These are phyloP conservation scores for Drosophila pegasa DNA, from an alignment of 2,888 invertebrate species.

Conservation along the genomic window DNA sequence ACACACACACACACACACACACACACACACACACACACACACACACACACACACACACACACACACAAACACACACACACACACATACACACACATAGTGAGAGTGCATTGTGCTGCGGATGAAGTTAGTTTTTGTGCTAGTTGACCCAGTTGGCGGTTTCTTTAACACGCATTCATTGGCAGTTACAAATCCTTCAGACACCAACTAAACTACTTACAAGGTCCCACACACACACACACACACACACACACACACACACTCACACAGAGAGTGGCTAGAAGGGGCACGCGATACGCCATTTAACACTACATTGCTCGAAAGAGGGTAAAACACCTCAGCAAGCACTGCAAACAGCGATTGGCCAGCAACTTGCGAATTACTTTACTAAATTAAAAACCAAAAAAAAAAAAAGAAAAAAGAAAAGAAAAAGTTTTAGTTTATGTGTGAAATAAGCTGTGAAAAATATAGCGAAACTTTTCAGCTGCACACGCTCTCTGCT, in stretches of 20 bases:
- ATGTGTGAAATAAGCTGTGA: slow-evolving; percentile 10
- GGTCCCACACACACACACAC: neutral
- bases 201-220: slow-evolving; percentile 32
- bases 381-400: slow-evolving; percentile 34
- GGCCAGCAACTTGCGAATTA: slow-evolving; percentile 18
- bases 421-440: slow-evolving; percentile 14
- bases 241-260: slow-evolving; percentile 4
- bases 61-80: slow-evolving; percentile 2
- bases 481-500: neutral
- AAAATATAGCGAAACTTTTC: slow-evolving; percentile 15
- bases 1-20: neutral
- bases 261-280: neutral
- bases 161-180: slow-evolving; percentile 18
- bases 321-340: slow-evolving; percentile 28
- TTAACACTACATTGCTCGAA: slow-evolving; percentile 23
- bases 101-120: slow-evolving; percentile 18
- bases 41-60: neutral
- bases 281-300: slow-evolving; percentile 37
- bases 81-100: neutral
- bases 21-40: slow-evolving; percentile 2
- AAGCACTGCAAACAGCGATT: slow-evolving; percentile 17
- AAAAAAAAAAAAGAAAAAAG: slow-evolving; percentile 14
- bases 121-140: slow-evolving; percentile 22
- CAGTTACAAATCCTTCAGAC: slow-evolving; percentile 32
- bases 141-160: slow-evolving; percentile 40